A percentile compares a stretch with the other conserved stretches of the same genome.
Evolutionary conservation across 2,888 invertebrate genomes (phyloP).

Genomic region (Ethmia dodecea): DNA sequence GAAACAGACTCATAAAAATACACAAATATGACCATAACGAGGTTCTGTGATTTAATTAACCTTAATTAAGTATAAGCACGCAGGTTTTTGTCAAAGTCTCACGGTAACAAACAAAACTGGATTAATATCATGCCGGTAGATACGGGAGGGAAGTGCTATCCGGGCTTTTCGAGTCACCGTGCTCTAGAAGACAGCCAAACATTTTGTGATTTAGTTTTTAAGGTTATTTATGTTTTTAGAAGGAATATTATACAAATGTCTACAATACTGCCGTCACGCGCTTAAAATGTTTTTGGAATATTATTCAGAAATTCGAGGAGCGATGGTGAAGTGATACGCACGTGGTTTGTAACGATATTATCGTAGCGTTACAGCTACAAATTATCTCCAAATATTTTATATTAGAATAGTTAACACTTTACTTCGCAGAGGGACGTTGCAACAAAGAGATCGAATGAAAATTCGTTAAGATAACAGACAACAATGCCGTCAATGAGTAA

Average conservation of each 20-base stretch:
- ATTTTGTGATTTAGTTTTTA: no score
- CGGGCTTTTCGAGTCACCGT: no score
- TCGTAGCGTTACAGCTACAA: no score
- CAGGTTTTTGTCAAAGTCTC: constrained; percentile 39
- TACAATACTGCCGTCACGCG: no score
- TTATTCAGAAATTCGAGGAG: constrained; percentile 1
- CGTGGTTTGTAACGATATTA: no score
- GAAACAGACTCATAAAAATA: constrained; percentile 24
- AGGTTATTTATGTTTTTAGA: no score
- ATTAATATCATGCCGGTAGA: constrained; percentile 31
- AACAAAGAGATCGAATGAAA: constrained; percentile 1
- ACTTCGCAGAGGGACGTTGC: background rate
- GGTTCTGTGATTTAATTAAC: constrained; percentile 56
- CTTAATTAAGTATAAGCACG: constrained; percentile 56
- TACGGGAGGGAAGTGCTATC: constrained; percentile 15
- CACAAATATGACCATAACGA: constrained; percentile 38
- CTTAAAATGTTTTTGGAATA: no score
- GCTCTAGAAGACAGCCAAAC: no score
- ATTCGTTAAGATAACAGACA: constrained; percentile 31
- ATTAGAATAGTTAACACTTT: no score
- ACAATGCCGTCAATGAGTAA: constrained; percentile 45
- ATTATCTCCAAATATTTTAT: no score
- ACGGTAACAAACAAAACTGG: constrained; percentile 45
- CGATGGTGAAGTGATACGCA: no score
- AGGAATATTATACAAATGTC: no score